Conservation (phyloP, 2,888 invertebrate species). For the Gisinianus flammeolus region DNA sequence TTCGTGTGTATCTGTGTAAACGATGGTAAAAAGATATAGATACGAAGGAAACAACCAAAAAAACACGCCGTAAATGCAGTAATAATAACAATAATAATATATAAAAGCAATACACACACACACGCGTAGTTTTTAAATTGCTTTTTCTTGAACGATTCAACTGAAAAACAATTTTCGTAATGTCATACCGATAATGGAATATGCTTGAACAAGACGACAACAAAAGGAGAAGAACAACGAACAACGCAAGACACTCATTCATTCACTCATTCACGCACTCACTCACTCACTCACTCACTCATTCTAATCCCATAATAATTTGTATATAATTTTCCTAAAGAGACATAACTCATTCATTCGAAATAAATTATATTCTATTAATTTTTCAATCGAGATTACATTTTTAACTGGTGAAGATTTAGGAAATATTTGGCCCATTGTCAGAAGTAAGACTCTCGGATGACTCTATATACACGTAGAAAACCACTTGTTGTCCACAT, state of each 20-base stretch:
- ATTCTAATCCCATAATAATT: too few species aligned
- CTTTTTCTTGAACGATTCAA: background rate
- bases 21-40: background rate
- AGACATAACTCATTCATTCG: conserved; percentile 1
- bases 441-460: too few species aligned
- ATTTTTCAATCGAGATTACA: background rate
- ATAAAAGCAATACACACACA: too few species aligned
- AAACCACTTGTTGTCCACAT: background rate
- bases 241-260: too few species aligned
- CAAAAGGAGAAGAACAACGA: too few species aligned
- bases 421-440: conserved; percentile 37
- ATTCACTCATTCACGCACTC: too few species aligned
- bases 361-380: too few species aligned
- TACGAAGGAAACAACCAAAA: background rate
- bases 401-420: background rate
- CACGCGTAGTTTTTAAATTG: background rate
- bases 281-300: too few species aligned
- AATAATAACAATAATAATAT: background rate
- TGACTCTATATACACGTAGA: too few species aligned
- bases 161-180: conserved; percentile 6
- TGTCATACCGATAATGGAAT: background rate
- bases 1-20: background rate
- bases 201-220: too few species aligned
- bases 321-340: background rate
- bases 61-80: background rate